Percentiles rank a stretch among this genome's conserved stretches.
Conservation (phyloP, 2,113 vertebrate species). For the Ciconia maguari region DNA sequence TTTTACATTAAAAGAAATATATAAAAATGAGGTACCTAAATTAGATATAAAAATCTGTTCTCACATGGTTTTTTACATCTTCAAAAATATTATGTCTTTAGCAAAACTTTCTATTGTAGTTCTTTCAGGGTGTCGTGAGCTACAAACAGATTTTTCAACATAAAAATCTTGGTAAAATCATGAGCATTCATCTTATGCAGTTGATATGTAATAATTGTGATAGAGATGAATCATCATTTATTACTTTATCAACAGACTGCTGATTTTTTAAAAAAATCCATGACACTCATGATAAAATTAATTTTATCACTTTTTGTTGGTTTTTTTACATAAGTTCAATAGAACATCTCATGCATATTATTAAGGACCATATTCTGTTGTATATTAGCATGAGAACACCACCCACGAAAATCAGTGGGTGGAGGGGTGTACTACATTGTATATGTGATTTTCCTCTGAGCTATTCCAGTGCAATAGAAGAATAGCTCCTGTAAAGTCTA, state of each 20-base stretch:
- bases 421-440: conserved; percentile 9
- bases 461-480: background rate
- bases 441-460: conserved; percentile 26
- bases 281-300: conserved; percentile 36
- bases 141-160: background rate
- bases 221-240: conserved; percentile 56
- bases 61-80: background rate
- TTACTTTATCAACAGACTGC: conserved; percentile 57
- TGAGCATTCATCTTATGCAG: conserved; percentile 15
- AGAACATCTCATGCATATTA: conserved; percentile 52
- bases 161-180: conserved; percentile 5
- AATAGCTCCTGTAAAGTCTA: conserved; percentile 24
- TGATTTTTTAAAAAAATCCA: conserved; percentile 15
- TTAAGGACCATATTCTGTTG: conserved; percentile 21
- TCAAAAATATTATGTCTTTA: background rate
- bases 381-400: conserved; percentile 44
- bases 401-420: conserved; percentile 42
- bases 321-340: background rate
- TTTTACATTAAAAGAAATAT: background rate
- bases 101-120: background rate
- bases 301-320: conserved; percentile 38
- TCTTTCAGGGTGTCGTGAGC: background rate
- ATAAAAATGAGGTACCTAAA: background rate
- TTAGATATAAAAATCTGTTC: background rate
- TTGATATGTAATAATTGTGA: conserved; percentile 44